Evolutionary conservation across 2,113 vertebrate genomes (phyloP), one percentile per base, ranked within the genome.

Genomic region (Pica pica): DNA sequence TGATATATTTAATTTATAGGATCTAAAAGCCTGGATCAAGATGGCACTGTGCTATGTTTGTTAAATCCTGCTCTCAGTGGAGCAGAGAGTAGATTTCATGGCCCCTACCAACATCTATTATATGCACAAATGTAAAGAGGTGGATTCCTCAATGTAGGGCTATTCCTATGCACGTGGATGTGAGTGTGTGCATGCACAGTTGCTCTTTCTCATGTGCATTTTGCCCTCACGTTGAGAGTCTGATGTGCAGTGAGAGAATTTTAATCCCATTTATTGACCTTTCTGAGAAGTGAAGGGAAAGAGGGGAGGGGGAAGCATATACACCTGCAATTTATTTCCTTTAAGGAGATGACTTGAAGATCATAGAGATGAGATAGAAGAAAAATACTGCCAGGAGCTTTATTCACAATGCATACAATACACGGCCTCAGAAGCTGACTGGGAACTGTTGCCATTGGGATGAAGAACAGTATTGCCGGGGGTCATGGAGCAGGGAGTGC

Each of bases 291-390:
- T 61, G 87, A 94, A 95, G 68, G 88, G 78, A 94, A 94, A 83
- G 74, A 92, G 20, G n/a, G 77, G 57, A 88, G 53, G 6, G 57
- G n/a, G 37, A 90, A 89, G 19, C 28, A 79, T 73, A 92, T 93
- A 93, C 96, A 98, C 97, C 96, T 97, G 97, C 95, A 96, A 89
- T 92, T 91, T 98, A 96, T 95, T 98, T 97, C 89, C 94, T 92
- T 97, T 96, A 93, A 95, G 96, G 81, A 91, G 69, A 87, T 95
- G 80, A 64, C 90, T 97, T 97, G 94, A 93, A 96, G 95, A 95
- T 95, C 95, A 94, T 90, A 88, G 79, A 95, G 84, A 88, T 84
- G 96, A 97, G 92, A 83, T 93, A 96, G 93, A 94, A 75, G 95
- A 92, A 92, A 93, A 94, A 93, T 83, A 96, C 83, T 95, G 83